phyloP scores from a whole-genome alignment of 2,113 vertebrate genomes.

The Ptyas mucosa region DNA sequence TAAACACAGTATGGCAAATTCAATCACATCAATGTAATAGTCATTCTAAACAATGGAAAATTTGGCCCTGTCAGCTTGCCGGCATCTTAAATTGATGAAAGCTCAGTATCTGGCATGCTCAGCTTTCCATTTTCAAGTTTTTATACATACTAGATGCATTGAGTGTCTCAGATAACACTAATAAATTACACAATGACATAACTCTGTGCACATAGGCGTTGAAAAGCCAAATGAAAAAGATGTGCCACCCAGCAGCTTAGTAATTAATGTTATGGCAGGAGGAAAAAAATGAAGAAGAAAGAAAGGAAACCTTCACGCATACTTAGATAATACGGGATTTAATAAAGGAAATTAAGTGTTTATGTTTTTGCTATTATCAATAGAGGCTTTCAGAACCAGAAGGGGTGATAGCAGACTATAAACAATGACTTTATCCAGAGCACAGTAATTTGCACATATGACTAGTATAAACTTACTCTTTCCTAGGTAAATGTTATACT shows the following conservation, averaged over 20 bases:
- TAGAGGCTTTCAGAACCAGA: slow-evolving; percentile 2
- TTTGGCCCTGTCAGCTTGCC: not conserved
- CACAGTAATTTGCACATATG: slow-evolving; percentile 14
- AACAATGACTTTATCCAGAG: not conserved
- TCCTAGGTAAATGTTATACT: slow-evolving; percentile 21
- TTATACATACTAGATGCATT: not conserved
- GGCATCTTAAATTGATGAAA: slow-evolving; percentile 34
- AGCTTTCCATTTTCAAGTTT: not conserved
- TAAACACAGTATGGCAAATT: slow-evolving; percentile 14
- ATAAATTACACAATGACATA: slow-evolving; percentile 20
- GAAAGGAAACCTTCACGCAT: not conserved
- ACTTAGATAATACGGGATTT: slow-evolving; percentile 5
- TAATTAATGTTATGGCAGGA: slow-evolving; percentile 14
- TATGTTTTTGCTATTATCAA: not conserved
- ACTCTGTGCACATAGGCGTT: not conserved
- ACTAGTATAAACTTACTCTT: not conserved
- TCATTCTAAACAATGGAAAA: not conserved
- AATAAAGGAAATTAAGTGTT: slow-evolving; percentile 37
- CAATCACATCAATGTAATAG: not conserved
- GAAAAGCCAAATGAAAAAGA: slow-evolving; percentile 11
- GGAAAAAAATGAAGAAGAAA: slow-evolving; percentile 9
- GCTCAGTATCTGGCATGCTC: not conserved
- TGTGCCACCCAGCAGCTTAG: not conserved
- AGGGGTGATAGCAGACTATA: slow-evolving; percentile 16
- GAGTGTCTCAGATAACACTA: slow-evolving; percentile 7